phyloP scores from a whole-genome alignment of 2,113 vertebrate genomes.

The Lamprotornis superbus region DNA sequence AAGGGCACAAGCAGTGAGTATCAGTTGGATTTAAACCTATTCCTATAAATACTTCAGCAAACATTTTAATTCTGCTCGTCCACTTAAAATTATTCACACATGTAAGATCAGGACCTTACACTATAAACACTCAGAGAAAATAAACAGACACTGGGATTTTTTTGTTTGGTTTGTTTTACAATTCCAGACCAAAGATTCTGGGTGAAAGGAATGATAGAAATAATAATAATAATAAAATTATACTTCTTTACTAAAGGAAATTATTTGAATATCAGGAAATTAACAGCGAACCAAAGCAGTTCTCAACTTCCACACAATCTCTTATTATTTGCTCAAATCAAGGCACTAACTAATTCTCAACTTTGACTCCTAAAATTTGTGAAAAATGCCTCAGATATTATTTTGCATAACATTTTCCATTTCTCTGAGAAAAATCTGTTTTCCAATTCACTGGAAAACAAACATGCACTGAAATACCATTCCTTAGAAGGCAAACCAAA shows the following conservation, averaged over 20 bases:
- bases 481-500: background rate
- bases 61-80: conserved; percentile 32
- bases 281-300: background rate
- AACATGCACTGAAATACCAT: background rate
- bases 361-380: background rate
- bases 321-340: background rate
- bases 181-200: background rate
- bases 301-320: background rate
- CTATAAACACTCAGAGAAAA: background rate
- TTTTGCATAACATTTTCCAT: background rate
- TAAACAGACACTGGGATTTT: background rate
- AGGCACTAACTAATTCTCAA: background rate
- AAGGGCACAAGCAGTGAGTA: background rate
- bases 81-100: conserved; percentile 18
- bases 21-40: background rate
- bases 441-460: background rate
- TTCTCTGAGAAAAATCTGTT: background rate
- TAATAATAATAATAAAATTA: background rate
- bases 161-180: background rate
- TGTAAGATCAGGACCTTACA: background rate
- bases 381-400: background rate
- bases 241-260: background rate
- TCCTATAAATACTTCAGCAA: conserved; percentile 34
- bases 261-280: background rate
- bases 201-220: background rate